These are phyloP conservation scores for Nerophis ophidion DNA, from an alignment of 2,113 vertebrate species.

Conservation along the genomic window DNA sequence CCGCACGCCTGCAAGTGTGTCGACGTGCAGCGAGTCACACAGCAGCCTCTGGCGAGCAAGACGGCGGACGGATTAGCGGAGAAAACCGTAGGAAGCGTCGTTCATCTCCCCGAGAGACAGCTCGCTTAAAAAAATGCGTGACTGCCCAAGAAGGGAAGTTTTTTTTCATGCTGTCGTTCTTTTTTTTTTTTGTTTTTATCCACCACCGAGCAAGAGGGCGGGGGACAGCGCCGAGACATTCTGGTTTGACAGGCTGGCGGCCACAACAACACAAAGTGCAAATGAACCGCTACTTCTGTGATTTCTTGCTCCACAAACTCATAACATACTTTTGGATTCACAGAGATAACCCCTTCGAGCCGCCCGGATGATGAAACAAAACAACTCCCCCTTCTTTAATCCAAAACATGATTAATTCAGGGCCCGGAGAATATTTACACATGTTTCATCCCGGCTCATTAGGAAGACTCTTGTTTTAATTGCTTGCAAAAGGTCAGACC, in stretches of 20 bases:
- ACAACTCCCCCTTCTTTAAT: not conserved
- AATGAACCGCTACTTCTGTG: conserved; percentile 36
- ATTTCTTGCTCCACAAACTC: conserved; percentile 8
- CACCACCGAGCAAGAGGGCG: not conserved
- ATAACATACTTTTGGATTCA: conserved; percentile 1
- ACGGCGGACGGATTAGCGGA: conserved; percentile 7
- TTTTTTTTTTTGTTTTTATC: conserved; percentile 21
- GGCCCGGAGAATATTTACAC: conserved; percentile 19
- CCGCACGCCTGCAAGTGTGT: conserved; percentile 8
- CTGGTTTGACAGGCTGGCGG: conserved; percentile 44
- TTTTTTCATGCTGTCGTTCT: conserved; percentile 10
- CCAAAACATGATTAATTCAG: conserved; percentile 15
- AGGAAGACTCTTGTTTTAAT: conserved; percentile 22
- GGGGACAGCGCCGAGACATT: conserved; percentile 19
- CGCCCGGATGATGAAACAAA: conserved; percentile 1
- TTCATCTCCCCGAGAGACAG: conserved; percentile 25
- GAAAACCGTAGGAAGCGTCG: conserved; percentile 22
- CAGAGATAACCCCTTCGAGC: conserved; percentile 1
- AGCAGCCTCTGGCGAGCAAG: conserved; percentile 10
- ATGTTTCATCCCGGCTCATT: conserved; percentile 28
- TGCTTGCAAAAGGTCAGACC: conserved; percentile 45
- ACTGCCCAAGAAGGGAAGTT: conserved; percentile 10
- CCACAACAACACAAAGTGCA: conserved; percentile 29
- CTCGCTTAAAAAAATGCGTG: conserved; percentile 6
- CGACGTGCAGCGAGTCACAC: conserved; percentile 34